Percentiles rank a stretch among this genome's conserved stretches.
phyloP scores from a whole-genome alignment of 2,113 vertebrate genomes.

The Varanus komodoensis region DNA sequence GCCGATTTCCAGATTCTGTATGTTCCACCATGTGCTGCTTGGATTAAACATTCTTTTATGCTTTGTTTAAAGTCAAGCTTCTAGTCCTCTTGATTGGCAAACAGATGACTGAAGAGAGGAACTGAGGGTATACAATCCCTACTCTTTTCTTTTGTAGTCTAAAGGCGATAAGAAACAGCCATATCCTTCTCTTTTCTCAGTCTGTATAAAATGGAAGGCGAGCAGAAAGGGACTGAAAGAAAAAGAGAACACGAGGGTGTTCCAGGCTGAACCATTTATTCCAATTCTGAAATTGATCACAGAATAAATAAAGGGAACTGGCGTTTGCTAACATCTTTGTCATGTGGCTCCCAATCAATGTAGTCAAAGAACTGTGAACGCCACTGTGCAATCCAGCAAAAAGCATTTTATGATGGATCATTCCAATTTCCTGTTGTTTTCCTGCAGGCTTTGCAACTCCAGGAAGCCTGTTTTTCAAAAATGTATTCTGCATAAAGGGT shows the following conservation, averaged over 20 bases:
- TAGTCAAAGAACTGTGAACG: neutral
- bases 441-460: neutral
- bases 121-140: neutral
- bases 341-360: neutral
- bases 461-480: slow-evolving; percentile 26
- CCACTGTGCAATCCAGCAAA: rapidly evolving
- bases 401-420: neutral
- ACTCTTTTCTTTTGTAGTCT: neutral
- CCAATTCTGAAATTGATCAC: slow-evolving; percentile 7
- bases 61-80: neutral
- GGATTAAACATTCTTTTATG: too few species aligned
- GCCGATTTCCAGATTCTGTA: neutral
- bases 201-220: neutral
- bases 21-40: neutral
- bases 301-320: neutral
- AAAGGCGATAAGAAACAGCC: neutral
- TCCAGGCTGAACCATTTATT: neutral
- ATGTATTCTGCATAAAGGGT: rapidly evolving
- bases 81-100: neutral
- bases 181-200: neutral
- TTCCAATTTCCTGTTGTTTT: neutral
- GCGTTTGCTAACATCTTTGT: neutral
- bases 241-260: neutral
- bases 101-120: neutral
- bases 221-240: neutral